A percentile compares a stretch with the other conserved stretches of the same genome.
phyloP scores from a whole-genome alignment of 1,140 invertebrate genomes.

The Thereuonema tuberculata region DNA sequence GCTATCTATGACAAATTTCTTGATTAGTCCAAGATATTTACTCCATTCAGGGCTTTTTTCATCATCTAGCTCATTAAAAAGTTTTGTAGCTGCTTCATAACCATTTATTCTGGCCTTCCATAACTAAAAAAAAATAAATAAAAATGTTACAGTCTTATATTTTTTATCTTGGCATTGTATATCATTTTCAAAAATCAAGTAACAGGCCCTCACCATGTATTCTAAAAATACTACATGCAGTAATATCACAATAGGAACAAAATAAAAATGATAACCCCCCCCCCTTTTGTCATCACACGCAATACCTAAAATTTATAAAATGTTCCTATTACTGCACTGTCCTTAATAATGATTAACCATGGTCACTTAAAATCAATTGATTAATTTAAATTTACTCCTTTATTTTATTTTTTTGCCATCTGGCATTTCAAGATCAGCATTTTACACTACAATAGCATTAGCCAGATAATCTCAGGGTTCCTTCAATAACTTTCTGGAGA shows the following conservation, averaged over 20 bases:
- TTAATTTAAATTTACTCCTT: too few relatives aligned
- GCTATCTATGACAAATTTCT: constrained; percentile 88
- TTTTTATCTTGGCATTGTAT: not conserved
- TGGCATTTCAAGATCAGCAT: too few relatives aligned
- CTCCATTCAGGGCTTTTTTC: constrained; percentile 87
- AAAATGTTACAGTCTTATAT: not conserved
- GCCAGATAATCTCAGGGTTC: too few relatives aligned
- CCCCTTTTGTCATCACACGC: not conserved
- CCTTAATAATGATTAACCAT: too few relatives aligned
- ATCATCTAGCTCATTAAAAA: constrained; percentile 68
- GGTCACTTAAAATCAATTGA: too few relatives aligned
- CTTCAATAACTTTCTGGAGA: too few relatives aligned
- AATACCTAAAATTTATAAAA: not conserved
- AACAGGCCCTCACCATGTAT: not conserved
- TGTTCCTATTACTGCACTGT: too few relatives aligned
- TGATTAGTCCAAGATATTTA: constrained; percentile 79
- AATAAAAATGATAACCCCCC: not conserved
- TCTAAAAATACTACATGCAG: not conserved
- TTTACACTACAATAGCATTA: too few relatives aligned
- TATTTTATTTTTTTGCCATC: too few relatives aligned
- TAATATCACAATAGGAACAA: not conserved
- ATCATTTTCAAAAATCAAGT: not conserved
- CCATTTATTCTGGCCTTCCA: constrained; percentile 90
- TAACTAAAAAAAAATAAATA: constrained; percentile 35
- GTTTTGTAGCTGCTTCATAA: constrained; percentile 82